Evolutionary conservation across 2,113 vertebrate species (phyloP), one percentile per base, ranked within the genome.

Genomic region (Carettochelys insculpta): DNA sequence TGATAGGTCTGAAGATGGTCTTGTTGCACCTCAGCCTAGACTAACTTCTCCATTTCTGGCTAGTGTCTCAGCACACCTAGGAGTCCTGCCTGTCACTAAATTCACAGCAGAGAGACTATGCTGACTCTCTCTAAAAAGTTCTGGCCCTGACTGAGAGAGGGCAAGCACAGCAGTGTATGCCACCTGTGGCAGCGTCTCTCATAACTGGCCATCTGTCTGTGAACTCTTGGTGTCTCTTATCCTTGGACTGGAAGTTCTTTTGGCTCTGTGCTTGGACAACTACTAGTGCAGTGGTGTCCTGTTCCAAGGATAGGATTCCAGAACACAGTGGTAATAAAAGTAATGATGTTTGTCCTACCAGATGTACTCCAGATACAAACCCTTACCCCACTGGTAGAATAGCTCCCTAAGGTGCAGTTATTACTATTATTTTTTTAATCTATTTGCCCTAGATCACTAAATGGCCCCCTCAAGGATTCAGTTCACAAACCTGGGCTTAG

Each of bases 21-120:
- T 73, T 24, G 38, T 20, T 73, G 20, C 38, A 12, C 38, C 68
- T 43, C 41, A 45, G n/a, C 80, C 82, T 13, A 48, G 73, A 81
- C 47, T 19, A 27, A 38, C 47, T 19, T 11, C 75, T 54, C 47
- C 83, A 82, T 43, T 53, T 56, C 54, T 9, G 90, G 41, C 77
- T 77, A 77, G 83, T 5, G 52, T 19, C 52, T 6, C 24, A 83
- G 29, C 38, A 79, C 3, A 19, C 75, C 80, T 52, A 50, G 50
- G 17, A 17, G 53, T 51, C 45, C 27, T 48, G 51, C 8, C 19
- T 7, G 16, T 58, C 82, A 41, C 77, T 53, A 38, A 27, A 4
- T 73, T 83, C 24, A 3, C 10, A 4, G 68, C 1, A 11, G 0
- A 13, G 0, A 1, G 1, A 9, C 38, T 38, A 1, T 47, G n/a